Evolutionary conservation across 2,113 vertebrate species (phyloP).

Genomic region (Tachysurus fulvidraco): DNA sequence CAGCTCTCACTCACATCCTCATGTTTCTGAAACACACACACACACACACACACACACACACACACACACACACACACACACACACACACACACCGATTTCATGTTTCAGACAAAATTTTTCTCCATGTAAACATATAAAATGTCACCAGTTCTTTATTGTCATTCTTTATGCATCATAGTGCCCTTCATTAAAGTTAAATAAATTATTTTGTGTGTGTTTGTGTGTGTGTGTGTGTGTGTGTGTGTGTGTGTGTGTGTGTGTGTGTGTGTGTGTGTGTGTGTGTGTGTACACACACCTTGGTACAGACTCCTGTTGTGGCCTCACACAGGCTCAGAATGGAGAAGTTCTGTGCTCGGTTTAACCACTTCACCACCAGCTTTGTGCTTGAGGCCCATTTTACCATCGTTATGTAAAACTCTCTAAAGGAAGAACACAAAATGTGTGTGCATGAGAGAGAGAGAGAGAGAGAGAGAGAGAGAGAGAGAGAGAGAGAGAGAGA

Average conservation of each 20-base stretch:
- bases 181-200: neutral
- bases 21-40: conserved; percentile 82
- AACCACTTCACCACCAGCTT: conserved; percentile 97
- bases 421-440: conserved; percentile 66
- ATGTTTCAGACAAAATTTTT: neutral
- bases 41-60: conserved; percentile 32
- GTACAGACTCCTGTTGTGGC: conserved; percentile 94
- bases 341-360: conserved; percentile 95
- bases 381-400: conserved; percentile 95
- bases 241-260: neutral
- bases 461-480: too few species aligned
- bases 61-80: conserved; percentile 25
- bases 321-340: conserved; percentile 91
- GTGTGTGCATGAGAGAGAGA: neutral
- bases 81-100: neutral
- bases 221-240: conserved; percentile 9
- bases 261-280: conserved; percentile 9
- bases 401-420: conserved; percentile 96
- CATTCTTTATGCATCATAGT: neutral
- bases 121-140: neutral
- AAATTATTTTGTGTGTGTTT: too few species aligned
- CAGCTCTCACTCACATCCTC: conserved; percentile 93
- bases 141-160: neutral
- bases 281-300: conserved; percentile 75
- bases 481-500: too few species aligned